Conservation (phyloP, 2,113 vertebrate species). For the Neodon shergylaensis region DNA sequence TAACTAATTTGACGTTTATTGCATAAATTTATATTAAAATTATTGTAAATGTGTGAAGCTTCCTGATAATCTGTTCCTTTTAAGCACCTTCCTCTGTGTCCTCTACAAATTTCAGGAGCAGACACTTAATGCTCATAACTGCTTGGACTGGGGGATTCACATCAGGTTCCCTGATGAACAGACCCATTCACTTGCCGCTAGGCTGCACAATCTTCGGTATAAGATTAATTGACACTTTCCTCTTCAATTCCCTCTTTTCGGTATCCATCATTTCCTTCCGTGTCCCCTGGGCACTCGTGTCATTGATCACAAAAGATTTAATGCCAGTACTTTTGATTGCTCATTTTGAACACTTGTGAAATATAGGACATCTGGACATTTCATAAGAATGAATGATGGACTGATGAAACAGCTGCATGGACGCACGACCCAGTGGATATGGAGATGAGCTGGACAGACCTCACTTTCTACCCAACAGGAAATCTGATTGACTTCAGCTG, state of each 20-base stretch:
- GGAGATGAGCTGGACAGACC: background rate
- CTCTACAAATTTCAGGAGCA: constrained; percentile 41
- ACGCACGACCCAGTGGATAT: background rate
- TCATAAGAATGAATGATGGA: background rate
- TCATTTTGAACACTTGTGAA: background rate
- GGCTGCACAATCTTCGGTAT: background rate
- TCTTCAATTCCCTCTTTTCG: constrained; percentile 44
- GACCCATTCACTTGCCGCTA: background rate
- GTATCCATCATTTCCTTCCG: background rate
- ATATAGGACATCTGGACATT: background rate
- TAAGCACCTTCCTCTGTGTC: background rate
- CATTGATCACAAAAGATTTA: constrained; percentile 50
- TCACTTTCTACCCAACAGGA: background rate
- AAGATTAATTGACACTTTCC: constrained; percentile 38
- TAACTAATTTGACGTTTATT: constrained; percentile 30
- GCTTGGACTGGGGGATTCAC: background rate
- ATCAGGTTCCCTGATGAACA: background rate
- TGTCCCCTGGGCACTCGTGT: background rate
- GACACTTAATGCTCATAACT: background rate
- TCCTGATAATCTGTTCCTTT: background rate
- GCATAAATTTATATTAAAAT: background rate
- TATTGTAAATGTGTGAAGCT: background rate
- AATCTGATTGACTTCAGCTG: fast-evolving
- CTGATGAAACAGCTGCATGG: background rate
- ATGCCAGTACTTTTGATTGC: background rate